Evolutionary conservation across 2,797 vertebrate genomes (phyloP).

Genomic region (Lepidocolaptes lacrymiger): DNA sequence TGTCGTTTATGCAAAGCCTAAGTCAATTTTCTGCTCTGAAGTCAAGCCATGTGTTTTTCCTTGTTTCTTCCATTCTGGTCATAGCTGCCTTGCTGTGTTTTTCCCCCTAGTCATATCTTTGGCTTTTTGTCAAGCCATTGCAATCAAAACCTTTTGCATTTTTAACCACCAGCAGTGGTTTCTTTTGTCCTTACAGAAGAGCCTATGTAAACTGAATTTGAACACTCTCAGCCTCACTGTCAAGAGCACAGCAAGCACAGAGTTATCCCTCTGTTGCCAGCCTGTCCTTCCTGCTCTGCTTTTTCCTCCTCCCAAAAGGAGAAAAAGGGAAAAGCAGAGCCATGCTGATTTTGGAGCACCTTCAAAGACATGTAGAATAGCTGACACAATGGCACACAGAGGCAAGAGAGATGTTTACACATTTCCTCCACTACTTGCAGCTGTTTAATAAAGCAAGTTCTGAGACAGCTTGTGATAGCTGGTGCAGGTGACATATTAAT

Average conservation of each 20-base stretch:
- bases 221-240: slow-evolving; percentile 35
- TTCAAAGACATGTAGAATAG: slow-evolving; percentile 57
- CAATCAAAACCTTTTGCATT: slow-evolving; percentile 47
- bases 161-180: slow-evolving; percentile 12
- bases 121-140: slow-evolving; percentile 13
- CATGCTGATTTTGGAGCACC: slow-evolving; percentile 60
- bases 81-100: slow-evolving; percentile 43
- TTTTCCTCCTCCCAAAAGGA: slow-evolving; percentile 27
- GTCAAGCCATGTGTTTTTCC: slow-evolving; percentile 38
- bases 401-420: slow-evolving; percentile 47
- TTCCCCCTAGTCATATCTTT: slow-evolving; percentile 30
- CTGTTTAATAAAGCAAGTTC: slow-evolving; percentile 40
- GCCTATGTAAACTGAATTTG: slow-evolving; percentile 53
- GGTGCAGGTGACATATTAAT: slow-evolving; percentile 29
- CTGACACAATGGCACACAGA: slow-evolving; percentile 54
- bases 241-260: slow-evolving; percentile 22
- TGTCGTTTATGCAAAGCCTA: slow-evolving; percentile 31
- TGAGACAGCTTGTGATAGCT: slow-evolving; percentile 24
- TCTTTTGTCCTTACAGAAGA: slow-evolving; percentile 49
- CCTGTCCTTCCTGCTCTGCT: slow-evolving; percentile 14
- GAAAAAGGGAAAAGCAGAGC: slow-evolving; percentile 34
- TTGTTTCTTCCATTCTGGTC: slow-evolving; percentile 31
- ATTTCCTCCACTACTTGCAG: slow-evolving; percentile 41
- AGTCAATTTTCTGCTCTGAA: slow-evolving; percentile 71
- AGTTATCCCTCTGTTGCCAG: slow-evolving; percentile 22